phyloP scores from a whole-genome alignment of 2,113 vertebrate genomes.

The Hiodon alosoides region DNA sequence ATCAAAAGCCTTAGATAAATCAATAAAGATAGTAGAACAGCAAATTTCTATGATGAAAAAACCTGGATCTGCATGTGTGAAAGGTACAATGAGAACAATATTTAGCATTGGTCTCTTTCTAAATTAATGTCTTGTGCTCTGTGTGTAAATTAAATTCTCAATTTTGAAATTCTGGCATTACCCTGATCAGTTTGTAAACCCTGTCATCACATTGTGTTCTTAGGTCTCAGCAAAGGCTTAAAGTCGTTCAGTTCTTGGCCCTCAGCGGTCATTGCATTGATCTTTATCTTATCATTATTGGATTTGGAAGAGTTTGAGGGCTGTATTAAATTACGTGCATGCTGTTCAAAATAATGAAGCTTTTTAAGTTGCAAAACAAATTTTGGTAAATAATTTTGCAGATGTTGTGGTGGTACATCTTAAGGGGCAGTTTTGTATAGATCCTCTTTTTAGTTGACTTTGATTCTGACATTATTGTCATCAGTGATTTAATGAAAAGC shows the following conservation, averaged over 20 bases:
- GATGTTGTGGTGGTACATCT: too few relatives aligned
- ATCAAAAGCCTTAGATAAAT: too few relatives aligned
- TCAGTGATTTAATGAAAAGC: not conserved
- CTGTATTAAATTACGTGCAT: constrained; percentile 20
- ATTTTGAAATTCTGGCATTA: not conserved
- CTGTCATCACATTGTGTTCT: not conserved
- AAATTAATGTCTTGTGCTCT: not conserved
- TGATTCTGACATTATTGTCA: not conserved
- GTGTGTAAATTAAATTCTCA: not conserved
- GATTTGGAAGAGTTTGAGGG: not conserved
- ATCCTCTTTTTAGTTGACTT: not conserved
- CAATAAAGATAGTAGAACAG: not conserved
- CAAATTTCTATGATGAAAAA: not conserved
- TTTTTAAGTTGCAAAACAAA: not conserved
- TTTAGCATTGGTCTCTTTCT: not conserved
- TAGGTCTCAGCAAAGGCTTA: too few relatives aligned
- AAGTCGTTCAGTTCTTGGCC: not conserved
- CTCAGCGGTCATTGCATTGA: not conserved
- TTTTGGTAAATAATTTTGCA: constrained; percentile 12
- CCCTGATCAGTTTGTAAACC: not conserved
- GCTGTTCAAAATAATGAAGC: constrained; percentile 18
- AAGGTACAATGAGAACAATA: not conserved
- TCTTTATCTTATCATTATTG: constrained; percentile 13
- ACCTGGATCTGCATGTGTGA: not conserved
- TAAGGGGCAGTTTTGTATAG: constrained; percentile 7